Evolutionary conservation across 35 echinoderm and acorn worm genomes (phyloP), one percentile per base, ranked within the genome.

Genomic region (Eucidaris tribuloides): DNA sequence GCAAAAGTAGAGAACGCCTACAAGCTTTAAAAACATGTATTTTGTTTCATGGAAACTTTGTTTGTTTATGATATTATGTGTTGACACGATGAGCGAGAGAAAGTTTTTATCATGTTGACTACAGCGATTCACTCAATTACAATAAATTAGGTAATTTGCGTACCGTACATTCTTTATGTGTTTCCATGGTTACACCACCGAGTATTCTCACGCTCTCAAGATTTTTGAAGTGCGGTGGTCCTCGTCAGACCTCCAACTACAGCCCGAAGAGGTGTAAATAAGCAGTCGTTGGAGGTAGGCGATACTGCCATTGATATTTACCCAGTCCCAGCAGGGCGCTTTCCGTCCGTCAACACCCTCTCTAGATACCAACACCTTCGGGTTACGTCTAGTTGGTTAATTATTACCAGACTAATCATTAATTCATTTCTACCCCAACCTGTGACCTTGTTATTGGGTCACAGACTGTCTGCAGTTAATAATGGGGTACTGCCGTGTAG

Each of bases 381-480:
- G 66, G 32, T 72, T 40, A 72, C 66, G 66, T 72, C 2, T 72
- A 22, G 43, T 40, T 43, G 66, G 33, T 40, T 72, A 72, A 72
- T 72, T 72, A 72, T 18, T 42, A 35, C 66, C 66, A 72, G 66
- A 72, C 35, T 72, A 37, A 72, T 72, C 66, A 72, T n/a, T n/a
- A n/a, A n/a, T n/a, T n/a, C n/a, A n/a, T n/a, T n/a, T n/a, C n/a
- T n/a, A n/a, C n/a, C n/a, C n/a, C n/a, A n/a, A n/a, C n/a, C n/a
- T n/a, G n/a, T n/a, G n/a, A n/a, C n/a, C n/a, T n/a, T n/a, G n/a
- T n/a, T n/a, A n/a, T n/a, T n/a, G n/a, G n/a, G n/a, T n/a, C n/a
- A n/a, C n/a, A n/a, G n/a, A n/a, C n/a, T n/a, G n/a, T n/a, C n/a
- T n/a, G n/a, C n/a, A n/a, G n/a, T n/a, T n/a, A n/a, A n/a, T n/a